A percentile compares a stretch with the other conserved stretches of the same genome.
These are phyloP conservation scores for Atractosteus spatula DNA, from an alignment of 2,113 vertebrate species.

Conservation along the genomic window DNA sequence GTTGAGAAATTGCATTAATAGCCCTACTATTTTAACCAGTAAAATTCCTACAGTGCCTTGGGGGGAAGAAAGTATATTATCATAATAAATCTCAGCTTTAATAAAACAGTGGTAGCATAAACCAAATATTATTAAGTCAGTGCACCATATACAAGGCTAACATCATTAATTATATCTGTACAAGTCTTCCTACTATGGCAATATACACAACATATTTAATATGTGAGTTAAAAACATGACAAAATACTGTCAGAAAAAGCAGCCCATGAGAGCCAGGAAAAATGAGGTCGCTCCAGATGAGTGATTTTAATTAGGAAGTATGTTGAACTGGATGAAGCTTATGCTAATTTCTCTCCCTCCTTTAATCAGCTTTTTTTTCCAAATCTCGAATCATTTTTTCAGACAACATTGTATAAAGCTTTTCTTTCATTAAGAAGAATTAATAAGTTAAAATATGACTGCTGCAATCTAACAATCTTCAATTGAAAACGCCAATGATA, in stretches of 20 bases:
- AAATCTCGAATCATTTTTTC: slow-evolving; percentile 58
- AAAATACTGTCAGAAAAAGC: slow-evolving; percentile 33
- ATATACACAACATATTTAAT: slow-evolving; percentile 59
- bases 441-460: slow-evolving; percentile 49
- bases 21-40: neutral
- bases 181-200: slow-evolving; percentile 45
- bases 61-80: neutral
- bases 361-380: slow-evolving; percentile 78
- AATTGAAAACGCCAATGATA: slow-evolving; percentile 5
- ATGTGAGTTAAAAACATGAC: slow-evolving; percentile 39
- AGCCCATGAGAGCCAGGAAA: slow-evolving; percentile 70
- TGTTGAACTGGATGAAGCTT: slow-evolving; percentile 79
- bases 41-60: neutral
- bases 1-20: neutral
- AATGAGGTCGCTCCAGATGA: slow-evolving; percentile 84
- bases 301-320: slow-evolving; percentile 93
- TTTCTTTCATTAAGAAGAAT: slow-evolving; percentile 51
- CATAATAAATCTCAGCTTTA: neutral
- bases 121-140: slow-evolving; percentile 43
- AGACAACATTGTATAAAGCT: slow-evolving; percentile 45
- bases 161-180: slow-evolving; percentile 64
- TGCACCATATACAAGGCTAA: slow-evolving; percentile 13
- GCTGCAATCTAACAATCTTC: slow-evolving; percentile 22
- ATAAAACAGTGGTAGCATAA: slow-evolving; percentile 23
- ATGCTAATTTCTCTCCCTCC: slow-evolving; percentile 84